Evolutionary conservation across 2,888 invertebrate genomes (phyloP).

Genomic region (Lithophane ornitopus): DNA sequence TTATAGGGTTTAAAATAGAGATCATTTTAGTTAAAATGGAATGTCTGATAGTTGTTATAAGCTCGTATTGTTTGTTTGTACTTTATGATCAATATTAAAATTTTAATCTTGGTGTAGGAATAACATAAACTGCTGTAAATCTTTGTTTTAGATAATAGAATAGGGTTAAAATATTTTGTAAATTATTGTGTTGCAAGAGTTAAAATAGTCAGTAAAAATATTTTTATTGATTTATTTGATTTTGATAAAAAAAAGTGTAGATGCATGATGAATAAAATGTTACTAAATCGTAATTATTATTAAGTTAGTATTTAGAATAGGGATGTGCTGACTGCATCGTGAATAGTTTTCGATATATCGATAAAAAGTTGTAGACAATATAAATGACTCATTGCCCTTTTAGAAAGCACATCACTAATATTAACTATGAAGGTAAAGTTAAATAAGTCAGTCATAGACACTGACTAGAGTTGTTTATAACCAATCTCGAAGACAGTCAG

Average conservation of each 20-base stretch:
- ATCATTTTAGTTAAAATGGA: slow-evolving; percentile 72
- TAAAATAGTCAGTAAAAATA: slow-evolving; percentile 19
- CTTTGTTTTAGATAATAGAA: neutral
- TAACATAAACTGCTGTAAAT: slow-evolving; percentile 28
- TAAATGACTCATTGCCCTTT: slow-evolving; percentile 38
- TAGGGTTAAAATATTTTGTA: slow-evolving; percentile 6
- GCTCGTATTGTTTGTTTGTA: slow-evolving; percentile 63
- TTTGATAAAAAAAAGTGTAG: slow-evolving; percentile 6
- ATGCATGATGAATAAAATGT: slow-evolving; percentile 21
- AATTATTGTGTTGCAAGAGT: neutral
- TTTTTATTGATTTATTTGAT: slow-evolving; percentile 26
- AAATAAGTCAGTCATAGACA: slow-evolving; percentile 32
- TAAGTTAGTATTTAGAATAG: slow-evolving; percentile 50
- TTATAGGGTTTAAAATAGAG: slow-evolving; percentile 69
- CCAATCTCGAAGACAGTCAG: slow-evolving; percentile 14
- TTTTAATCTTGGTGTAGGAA: slow-evolving; percentile 2
- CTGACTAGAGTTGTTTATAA: slow-evolving; percentile 50
- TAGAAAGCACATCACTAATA: slow-evolving; percentile 51
- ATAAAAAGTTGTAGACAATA: slow-evolving; percentile 13
- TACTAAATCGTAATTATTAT: slow-evolving; percentile 23
- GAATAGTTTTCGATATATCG: slow-evolving; percentile 17
- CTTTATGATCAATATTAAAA: slow-evolving; percentile 36
- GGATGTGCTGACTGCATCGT: slow-evolving; percentile 49
- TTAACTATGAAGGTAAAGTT: slow-evolving; percentile 17
- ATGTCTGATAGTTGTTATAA: slow-evolving; percentile 64